Evolutionary conservation across 2,113 vertebrate genomes (phyloP).

Genomic region (Stigmatopora argus): DNA sequence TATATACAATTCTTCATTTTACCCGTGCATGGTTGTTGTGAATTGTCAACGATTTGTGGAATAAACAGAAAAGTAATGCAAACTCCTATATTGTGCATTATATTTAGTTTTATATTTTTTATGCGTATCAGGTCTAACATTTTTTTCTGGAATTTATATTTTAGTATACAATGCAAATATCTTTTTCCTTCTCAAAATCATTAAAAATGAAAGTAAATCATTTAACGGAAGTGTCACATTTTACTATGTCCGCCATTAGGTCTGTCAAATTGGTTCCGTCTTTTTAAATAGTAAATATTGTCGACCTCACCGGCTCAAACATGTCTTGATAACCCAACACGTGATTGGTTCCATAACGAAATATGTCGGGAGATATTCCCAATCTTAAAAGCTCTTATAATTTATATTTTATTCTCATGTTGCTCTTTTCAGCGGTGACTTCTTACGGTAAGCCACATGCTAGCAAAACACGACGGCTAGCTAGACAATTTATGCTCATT

Average conservation of each 20-base stretch:
- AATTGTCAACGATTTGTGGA: conserved; percentile 66
- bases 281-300: background rate
- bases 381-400: background rate
- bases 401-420: conserved; percentile 28
- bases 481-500: background rate
- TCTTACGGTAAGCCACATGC: conserved; percentile 48
- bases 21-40: conserved; percentile 70
- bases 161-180: too few species aligned
- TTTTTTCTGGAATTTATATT: too few species aligned
- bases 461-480: conserved; percentile 7
- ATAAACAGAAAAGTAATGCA: conserved; percentile 58
- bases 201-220: background rate
- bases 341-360: background rate
- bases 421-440: conserved; percentile 16
- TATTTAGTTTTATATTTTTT: too few species aligned
- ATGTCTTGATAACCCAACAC: conserved; percentile 12
- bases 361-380: conserved; percentile 12
- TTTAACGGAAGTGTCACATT: background rate
- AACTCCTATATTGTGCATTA: background rate
- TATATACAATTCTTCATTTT: conserved; percentile 34
- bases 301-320: background rate
- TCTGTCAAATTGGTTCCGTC: background rate
- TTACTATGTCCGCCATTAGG: conserved; percentile 23
- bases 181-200: too few species aligned
- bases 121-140: too few species aligned